Percentiles rank a stretch among this genome's conserved stretches.
phyloP scores from a whole-genome alignment of 2,113 vertebrate genomes.

The Hucho hucho region DNA sequence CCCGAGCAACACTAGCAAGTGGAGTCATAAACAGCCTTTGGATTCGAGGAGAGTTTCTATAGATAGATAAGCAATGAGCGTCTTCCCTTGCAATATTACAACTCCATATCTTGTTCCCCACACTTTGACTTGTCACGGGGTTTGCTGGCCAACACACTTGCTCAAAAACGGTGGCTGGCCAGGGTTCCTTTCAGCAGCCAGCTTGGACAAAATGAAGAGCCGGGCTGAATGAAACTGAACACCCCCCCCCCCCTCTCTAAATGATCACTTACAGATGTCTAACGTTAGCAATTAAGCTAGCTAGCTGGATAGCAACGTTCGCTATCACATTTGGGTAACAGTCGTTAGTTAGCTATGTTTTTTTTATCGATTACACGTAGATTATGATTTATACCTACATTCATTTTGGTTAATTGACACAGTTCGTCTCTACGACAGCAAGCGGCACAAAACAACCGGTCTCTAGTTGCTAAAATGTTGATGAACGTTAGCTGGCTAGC shows the following conservation, averaged over 20 bases:
- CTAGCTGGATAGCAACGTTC: slow-evolving; percentile 65
- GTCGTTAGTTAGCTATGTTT: slow-evolving; percentile 1
- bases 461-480: slow-evolving; percentile 51
- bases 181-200: slow-evolving; percentile 7
- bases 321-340: not conserved
- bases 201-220: not conserved
- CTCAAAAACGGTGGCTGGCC: slow-evolving; percentile 25
- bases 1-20: slow-evolving; percentile 44
- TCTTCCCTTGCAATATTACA: not conserved
- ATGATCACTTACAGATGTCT: slow-evolving; percentile 79
- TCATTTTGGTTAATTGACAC: slow-evolving; percentile 19
- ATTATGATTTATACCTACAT: slow-evolving; percentile 1
- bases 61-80: slow-evolving; percentile 24
- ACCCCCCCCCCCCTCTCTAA: slow-evolving; percentile 40
- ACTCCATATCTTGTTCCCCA: slow-evolving; percentile 44
- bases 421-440: slow-evolving; percentile 14
- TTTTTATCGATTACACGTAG: not conserved
- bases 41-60: slow-evolving; percentile 11
- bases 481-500: slow-evolving; percentile 67
- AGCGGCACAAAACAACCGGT: slow-evolving; percentile 37
- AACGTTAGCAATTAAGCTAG: slow-evolving; percentile 27
- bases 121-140: slow-evolving; percentile 72
- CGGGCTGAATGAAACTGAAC: slow-evolving; percentile 20
- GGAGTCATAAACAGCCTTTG: slow-evolving; percentile 52
- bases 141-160: slow-evolving; percentile 67